phyloP scores from a whole-genome alignment of 2,113 vertebrate genomes.

The Proteles cristata region DNA sequence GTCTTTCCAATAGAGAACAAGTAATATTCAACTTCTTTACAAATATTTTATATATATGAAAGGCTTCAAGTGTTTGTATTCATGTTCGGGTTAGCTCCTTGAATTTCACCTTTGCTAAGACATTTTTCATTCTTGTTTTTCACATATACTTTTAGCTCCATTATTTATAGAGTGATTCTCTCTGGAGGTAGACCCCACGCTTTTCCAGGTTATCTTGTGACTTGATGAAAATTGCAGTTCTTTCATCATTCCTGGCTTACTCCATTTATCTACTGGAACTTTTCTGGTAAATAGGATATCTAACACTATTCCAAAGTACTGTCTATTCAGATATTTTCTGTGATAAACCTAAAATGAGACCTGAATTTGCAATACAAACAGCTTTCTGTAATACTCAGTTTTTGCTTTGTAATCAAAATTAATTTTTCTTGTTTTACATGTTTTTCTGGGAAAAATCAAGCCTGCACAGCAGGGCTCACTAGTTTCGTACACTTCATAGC shows the following conservation, averaged over 20 bases:
- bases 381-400: neutral
- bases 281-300: neutral
- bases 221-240: neutral
- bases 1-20: neutral
- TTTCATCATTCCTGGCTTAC: neutral
- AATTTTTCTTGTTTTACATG: neutral
- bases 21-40: neutral
- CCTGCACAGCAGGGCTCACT: accelerated
- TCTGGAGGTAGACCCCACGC: neutral
- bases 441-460: neutral
- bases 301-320: neutral
- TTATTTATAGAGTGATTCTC: neutral
- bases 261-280: neutral
- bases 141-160: neutral
- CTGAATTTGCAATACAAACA: neutral
- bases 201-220: neutral
- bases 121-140: neutral
- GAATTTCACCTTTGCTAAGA: neutral
- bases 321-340: neutral
- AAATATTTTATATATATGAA: neutral
- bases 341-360: neutral
- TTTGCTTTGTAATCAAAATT: neutral
- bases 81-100: neutral
- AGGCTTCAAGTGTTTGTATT: neutral
- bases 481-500: neutral